These are phyloP conservation scores for Pterocles burchelli DNA, from an alignment of 2,113 vertebrate species.

Conservation along the genomic window DNA sequence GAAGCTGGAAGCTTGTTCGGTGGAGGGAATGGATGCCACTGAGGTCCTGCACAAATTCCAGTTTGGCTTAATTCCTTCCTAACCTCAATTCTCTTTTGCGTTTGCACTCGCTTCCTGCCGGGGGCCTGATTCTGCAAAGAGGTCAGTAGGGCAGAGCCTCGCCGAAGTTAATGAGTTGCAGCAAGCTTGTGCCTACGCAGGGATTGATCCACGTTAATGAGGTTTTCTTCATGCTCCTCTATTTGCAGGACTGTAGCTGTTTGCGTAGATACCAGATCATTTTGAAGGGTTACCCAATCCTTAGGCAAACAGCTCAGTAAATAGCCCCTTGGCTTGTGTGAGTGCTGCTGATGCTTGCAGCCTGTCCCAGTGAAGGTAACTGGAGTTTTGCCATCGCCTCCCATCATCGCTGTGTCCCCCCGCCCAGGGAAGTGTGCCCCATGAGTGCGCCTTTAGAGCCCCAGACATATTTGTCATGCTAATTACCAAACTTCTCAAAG, in stretches of 20 bases:
- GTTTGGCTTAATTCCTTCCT: neutral
- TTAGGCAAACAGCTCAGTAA: neutral
- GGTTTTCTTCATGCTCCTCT: neutral
- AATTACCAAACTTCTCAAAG: neutral
- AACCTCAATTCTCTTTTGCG: neutral
- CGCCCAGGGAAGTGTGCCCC: accelerated
- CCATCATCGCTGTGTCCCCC: accelerated
- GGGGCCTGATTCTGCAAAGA: neutral
- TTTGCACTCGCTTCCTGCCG: neutral
- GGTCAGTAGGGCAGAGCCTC: neutral
- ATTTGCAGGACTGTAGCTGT: neutral
- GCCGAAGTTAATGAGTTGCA: neutral
- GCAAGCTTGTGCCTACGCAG: accelerated
- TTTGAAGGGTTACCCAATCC: neutral
- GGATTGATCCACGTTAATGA: neutral
- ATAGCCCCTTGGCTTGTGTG: neutral
- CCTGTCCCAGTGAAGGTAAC: neutral
- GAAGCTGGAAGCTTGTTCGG: neutral
- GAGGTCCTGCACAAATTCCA: neutral
- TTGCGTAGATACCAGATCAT: neutral
- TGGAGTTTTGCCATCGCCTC: neutral
- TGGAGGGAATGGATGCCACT: accelerated
- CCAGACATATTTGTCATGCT: neutral
- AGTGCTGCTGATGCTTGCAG: neutral
- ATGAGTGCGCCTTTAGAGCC: accelerated